phyloP scores from a whole-genome alignment of 2,113 vertebrate species.

The Okapia johnstoni region DNA sequence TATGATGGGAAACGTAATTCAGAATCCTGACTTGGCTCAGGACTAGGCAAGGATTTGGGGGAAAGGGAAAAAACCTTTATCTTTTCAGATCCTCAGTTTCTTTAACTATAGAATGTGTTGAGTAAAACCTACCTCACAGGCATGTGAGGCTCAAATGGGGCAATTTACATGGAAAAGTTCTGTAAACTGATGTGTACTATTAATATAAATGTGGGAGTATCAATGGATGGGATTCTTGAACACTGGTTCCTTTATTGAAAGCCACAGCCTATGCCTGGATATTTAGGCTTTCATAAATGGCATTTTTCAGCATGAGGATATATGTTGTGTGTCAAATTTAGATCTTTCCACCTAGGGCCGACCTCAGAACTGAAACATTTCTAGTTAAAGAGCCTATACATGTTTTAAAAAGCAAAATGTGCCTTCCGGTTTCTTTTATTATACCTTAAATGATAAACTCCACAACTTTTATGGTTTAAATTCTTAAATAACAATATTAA shows the following conservation, averaged over 20 bases:
- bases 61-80: neutral
- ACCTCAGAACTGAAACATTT: neutral
- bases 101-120: neutral
- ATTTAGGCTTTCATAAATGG: neutral
- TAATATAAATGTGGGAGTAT: neutral
- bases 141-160: neutral
- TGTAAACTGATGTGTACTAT: neutral
- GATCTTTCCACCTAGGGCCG: neutral
- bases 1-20: fast-evolving
- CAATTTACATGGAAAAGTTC: neutral
- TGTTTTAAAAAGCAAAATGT: neutral
- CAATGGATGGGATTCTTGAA: neutral
- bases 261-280: fast-evolving
- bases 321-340: neutral
- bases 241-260: neutral
- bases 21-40: neutral
- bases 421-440: neutral
- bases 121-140: neutral
- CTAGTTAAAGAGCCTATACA: neutral
- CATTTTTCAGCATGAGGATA: neutral
- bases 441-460: neutral
- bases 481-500: neutral
- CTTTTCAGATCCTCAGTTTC: neutral
- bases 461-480: neutral
- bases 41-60: neutral